Evolutionary conservation across 2,888 invertebrate genomes (phyloP), one percentile per base, ranked within the genome.

Genomic region (Choristoneura rosaceana): DNA sequence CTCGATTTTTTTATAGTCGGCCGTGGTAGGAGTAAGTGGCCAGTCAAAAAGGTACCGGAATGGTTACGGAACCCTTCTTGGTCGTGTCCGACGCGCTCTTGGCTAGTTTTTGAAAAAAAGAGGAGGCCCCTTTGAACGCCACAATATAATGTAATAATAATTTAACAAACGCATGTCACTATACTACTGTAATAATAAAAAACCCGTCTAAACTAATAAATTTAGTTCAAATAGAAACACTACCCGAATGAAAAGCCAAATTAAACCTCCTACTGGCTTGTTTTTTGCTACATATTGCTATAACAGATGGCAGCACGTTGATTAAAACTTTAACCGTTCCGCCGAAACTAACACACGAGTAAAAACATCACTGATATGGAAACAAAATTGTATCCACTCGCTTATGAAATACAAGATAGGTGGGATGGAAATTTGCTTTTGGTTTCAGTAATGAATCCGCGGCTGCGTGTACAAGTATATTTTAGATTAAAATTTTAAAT

Each of bases 341-440:
- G 63, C 64, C 52, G 64, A 73, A 73, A 73, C 73, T 69, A 73
- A 73, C 73, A 64, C 43, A 38, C 41, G 62, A 38, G 63, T 62
- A 73, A 73, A 73, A 73, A 73, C 68, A 69, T 64, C 62, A 62
- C 71, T 68, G 71, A 68, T 73, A 73, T 73, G 63, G 47, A 71
- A 73, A 68, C 73, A 50, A 55, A 67, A 67, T 64, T 69, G 50
- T 69, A 65, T 58, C 17, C 55, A 47, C 5, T n/a, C 55, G 61
- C 45, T 67, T 67, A 63, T 68, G 58, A 67, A 67, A 66, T 47
- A 64, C 64, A 64, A 50, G n/a, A 33, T 47, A 62, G 41, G 33
- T 12, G n/a, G 45, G 7, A 45, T 45, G 45, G 45, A 45, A 62
- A 10, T 55, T 1, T 55, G 55, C 25, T 55, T 55, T 25, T 25